Conservation (phyloP, 2,113 vertebrate genomes). For the Pseudorectes ferrugineus region DNA sequence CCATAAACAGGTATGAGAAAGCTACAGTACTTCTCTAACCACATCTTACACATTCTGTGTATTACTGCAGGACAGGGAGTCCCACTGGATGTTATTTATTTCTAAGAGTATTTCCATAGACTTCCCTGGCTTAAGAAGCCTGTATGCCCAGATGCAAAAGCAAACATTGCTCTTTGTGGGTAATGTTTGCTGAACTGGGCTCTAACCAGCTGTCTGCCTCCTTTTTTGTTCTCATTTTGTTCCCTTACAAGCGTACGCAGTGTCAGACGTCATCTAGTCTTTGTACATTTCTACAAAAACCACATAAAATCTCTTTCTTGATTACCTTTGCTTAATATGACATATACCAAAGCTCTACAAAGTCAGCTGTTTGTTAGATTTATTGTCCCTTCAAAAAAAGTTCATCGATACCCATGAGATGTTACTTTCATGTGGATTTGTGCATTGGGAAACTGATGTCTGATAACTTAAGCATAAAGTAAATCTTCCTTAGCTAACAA, state of each 20-base stretch:
- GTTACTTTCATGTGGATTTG: background rate
- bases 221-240: background rate
- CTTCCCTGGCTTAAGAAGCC: background rate
- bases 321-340: background rate
- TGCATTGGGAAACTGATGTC: background rate
- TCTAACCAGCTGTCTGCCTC: background rate
- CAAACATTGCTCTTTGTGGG: background rate
- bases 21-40: background rate
- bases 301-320: background rate
- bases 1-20: background rate
- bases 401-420: background rate
- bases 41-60: background rate
- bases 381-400: background rate
- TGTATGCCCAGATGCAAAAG: background rate
- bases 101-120: background rate
- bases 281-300: background rate
- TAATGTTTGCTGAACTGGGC: background rate
- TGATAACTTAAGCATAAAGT: background rate
- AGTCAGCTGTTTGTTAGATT: background rate
- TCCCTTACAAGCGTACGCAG: background rate
- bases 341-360: background rate
- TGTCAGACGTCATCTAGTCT: background rate
- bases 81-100: background rate
- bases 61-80: background rate
- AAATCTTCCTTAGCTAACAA: conserved; percentile 3